Percentiles rank a stretch among this genome's conserved stretches.
Evolutionary conservation across 92 coral and sea anemone species (phyloP).

Genomic region (Phenganax subtilis): DNA sequence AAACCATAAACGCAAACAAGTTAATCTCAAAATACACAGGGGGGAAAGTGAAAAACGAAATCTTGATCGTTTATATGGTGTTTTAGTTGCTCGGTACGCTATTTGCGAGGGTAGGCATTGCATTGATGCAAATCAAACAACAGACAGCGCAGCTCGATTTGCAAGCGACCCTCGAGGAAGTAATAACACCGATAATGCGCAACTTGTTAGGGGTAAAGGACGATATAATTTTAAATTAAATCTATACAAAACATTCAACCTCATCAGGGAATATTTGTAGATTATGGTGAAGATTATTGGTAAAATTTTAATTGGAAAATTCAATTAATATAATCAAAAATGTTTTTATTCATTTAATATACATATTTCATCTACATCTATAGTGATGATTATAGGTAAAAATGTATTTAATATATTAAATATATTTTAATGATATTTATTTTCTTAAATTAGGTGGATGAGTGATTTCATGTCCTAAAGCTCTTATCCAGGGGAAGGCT

Average conservation of each 20-base stretch:
- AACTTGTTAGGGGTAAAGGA: background rate
- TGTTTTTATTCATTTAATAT: no score
- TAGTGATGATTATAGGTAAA: no score
- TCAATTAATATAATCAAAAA: no score
- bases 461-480: no score
- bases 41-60: constrained; percentile 2
- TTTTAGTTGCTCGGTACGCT: constrained; percentile 10
- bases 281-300: constrained; percentile 22
- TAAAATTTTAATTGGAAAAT: background rate
- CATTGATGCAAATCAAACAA: constrained; percentile 29
- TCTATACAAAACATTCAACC: constrained; percentile 9
- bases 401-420: no score
- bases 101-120: constrained; percentile 8
- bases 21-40: constrained; percentile 21
- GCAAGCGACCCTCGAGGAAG: background rate
- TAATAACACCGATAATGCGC: background rate
- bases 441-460: no score
- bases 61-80: constrained; percentile 15
- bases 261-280: constrained; percentile 14
- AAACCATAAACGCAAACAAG: constrained; percentile 4
- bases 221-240: constrained; percentile 3
- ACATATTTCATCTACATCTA: no score
- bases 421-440: no score
- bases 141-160: background rate
- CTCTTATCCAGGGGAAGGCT: no score